These are phyloP conservation scores for Cynopterus sphinx DNA, from an alignment of 2,797 vertebrate genomes.

Conservation along the genomic window DNA sequence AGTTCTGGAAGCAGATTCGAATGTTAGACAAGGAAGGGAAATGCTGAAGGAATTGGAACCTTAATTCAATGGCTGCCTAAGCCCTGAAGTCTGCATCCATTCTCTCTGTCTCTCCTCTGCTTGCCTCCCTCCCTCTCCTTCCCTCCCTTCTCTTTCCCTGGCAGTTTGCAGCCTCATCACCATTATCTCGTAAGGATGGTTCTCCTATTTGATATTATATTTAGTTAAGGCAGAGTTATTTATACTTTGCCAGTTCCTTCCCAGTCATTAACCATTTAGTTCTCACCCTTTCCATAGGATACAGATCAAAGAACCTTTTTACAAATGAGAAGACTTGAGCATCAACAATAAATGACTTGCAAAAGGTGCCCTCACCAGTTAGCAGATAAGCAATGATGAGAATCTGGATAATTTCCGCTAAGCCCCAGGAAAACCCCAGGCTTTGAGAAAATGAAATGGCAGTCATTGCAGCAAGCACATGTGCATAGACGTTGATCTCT, in stretches of 20 bases:
- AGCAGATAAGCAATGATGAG: not conserved
- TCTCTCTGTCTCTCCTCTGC: not conserved
- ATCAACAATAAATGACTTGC: not conserved
- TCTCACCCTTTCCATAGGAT: not conserved
- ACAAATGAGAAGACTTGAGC: not conserved
- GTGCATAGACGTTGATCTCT: not conserved
- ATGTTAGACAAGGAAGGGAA: not conserved
- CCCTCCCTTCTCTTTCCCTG: not conserved
- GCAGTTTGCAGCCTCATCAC: not conserved
- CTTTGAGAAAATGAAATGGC: not conserved
- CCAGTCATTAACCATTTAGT: not conserved
- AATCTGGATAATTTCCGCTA: not conserved
- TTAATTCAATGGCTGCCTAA: not conserved
- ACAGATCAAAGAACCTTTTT: not conserved
- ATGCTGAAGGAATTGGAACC: not conserved
- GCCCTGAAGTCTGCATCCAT: not conserved
- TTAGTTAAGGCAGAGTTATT: not conserved
- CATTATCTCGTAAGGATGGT: not conserved
- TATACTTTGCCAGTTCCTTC: not conserved
- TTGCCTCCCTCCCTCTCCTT: not conserved
- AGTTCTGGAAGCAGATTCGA: not conserved
- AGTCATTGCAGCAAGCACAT: fast-evolving
- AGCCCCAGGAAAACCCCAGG: not conserved
- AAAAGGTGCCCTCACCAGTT: not conserved
- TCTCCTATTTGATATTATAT: not conserved